A percentile compares a stretch with the other conserved stretches of the same genome.
Evolutionary conservation across 2,113 vertebrate genomes (phyloP).

Genomic region (Platycercus adscitus): DNA sequence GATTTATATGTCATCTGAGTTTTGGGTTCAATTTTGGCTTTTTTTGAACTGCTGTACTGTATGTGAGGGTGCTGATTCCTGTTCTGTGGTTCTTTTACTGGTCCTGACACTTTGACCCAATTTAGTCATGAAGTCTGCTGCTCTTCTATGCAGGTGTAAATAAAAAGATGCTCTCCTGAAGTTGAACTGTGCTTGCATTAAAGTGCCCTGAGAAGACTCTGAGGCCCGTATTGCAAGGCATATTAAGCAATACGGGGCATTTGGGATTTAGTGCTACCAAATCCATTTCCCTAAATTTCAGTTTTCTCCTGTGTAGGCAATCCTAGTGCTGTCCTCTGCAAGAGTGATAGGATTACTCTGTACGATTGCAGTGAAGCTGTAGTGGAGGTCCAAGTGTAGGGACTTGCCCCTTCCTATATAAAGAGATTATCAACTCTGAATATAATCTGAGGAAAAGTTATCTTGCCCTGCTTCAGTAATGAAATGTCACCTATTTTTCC

Average conservation of each 20-base stretch:
- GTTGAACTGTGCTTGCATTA: not conserved
- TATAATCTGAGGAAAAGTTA: slow-evolving; percentile 82
- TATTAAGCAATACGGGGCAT: not conserved
- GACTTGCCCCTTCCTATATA: slow-evolving; percentile 71
- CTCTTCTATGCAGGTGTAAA: not conserved
- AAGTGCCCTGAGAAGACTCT: not conserved
- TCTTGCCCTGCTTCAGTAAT: slow-evolving; percentile 53
- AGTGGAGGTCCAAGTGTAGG: slow-evolving; percentile 70
- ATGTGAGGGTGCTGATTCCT: not conserved
- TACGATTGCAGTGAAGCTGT: slow-evolving; percentile 52
- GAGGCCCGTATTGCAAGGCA: accelerated
- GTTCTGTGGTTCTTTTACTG: accelerated
- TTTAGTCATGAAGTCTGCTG: too few relatives aligned
- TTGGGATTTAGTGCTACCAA: not conserved
- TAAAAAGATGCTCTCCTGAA: not conserved
- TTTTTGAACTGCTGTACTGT: not conserved
- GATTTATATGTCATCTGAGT: not conserved
- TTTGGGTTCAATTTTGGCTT: not conserved
- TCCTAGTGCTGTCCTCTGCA: not conserved
- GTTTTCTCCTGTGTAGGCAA: slow-evolving; percentile 5
- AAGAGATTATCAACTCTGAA: slow-evolving; percentile 84
- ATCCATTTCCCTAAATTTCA: not conserved
- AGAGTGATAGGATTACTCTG: slow-evolving; percentile 75
- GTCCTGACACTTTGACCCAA: not conserved
- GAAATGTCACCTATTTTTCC: slow-evolving; percentile 67